A percentile compares a stretch with the other conserved stretches of the same genome.
phyloP scores from a whole-genome alignment of 2,888 invertebrate genomes.

The Dioctria linearis region DNA sequence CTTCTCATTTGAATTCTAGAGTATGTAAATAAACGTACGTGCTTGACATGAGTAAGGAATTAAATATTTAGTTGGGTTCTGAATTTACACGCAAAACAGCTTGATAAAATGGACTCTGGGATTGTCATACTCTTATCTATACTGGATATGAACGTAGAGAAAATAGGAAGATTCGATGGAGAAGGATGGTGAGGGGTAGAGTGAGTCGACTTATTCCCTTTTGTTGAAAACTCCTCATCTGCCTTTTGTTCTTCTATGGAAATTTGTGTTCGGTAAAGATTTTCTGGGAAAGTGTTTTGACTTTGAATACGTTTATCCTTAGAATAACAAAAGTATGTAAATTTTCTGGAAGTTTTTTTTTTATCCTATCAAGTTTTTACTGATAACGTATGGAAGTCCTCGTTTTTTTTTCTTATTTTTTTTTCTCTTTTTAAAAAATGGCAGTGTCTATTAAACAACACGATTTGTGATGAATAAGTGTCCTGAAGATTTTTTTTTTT shows the following conservation, averaged over 20 bases:
- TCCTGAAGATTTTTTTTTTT: too few relatives aligned
- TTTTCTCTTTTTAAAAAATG: too few relatives aligned
- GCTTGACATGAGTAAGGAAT: conserved; percentile 45
- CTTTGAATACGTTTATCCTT: conserved; percentile 6
- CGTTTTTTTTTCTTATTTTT: too few relatives aligned
- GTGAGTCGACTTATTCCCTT: not conserved
- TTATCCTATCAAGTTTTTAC: not conserved
- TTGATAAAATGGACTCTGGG: conserved; percentile 35
- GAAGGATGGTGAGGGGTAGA: not conserved
- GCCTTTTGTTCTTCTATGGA: conserved; percentile 35
- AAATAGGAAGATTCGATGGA: too few relatives aligned
- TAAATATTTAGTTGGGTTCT: conserved; percentile 43
- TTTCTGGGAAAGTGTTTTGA: conserved; percentile 4
- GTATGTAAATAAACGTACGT: conserved; percentile 46
- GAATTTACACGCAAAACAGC: conserved; percentile 35
- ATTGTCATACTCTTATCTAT: conserved; percentile 15
- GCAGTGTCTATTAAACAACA: too few relatives aligned
- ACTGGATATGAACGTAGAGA: not conserved
- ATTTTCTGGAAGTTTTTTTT: not conserved
- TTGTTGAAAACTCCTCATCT: conserved; percentile 20
- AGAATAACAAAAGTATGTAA: conserved; percentile 7
- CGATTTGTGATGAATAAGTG: too few relatives aligned
- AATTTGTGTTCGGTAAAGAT: conserved; percentile 29
- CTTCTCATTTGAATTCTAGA: conserved; percentile 41
- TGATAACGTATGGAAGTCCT: too few relatives aligned